phyloP scores from a whole-genome alignment of 2,888 invertebrate species.

The Lagria hirta region DNA sequence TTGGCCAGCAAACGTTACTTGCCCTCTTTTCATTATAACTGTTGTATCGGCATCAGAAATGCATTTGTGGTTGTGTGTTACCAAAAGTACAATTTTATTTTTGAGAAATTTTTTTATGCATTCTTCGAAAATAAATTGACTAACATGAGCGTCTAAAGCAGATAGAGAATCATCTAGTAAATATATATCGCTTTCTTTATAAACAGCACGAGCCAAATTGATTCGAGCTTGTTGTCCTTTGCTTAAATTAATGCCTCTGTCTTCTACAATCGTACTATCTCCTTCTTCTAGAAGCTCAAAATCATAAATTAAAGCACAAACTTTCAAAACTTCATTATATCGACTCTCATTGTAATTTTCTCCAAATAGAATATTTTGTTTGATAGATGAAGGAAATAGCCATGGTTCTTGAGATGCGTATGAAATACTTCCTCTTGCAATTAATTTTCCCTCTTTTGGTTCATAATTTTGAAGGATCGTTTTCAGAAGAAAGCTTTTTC shows the following conservation, averaged over 20 bases:
- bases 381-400: slow-evolving; percentile 62
- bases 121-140: slow-evolving; percentile 68
- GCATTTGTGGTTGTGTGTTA: slow-evolving; percentile 31
- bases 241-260: slow-evolving; percentile 75
- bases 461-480: slow-evolving; percentile 50
- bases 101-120: slow-evolving; percentile 49
- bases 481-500: slow-evolving; percentile 59
- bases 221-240: slow-evolving; percentile 84
- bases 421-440: slow-evolving; percentile 55
- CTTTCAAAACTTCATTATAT: slow-evolving; percentile 62
- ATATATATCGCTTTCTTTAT: slow-evolving; percentile 75
- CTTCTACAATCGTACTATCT: slow-evolving; percentile 78
- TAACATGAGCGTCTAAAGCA: slow-evolving; percentile 76
- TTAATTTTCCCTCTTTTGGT: slow-evolving; percentile 47
- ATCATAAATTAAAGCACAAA: slow-evolving; percentile 67
- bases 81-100: slow-evolving; percentile 36
- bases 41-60: slow-evolving; percentile 30
- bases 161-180: slow-evolving; percentile 78
- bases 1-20: no score
- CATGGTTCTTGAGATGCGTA: slow-evolving; percentile 68
- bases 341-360: slow-evolving; percentile 59
- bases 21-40: slow-evolving; percentile 36
- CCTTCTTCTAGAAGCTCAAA: slow-evolving; percentile 56
- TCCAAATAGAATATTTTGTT: slow-evolving; percentile 80
- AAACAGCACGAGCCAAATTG: slow-evolving; percentile 74